These are phyloP conservation scores for Asbolus verrucosus DNA, from an alignment of 1,140 invertebrate genomes.

Conservation along the genomic window DNA sequence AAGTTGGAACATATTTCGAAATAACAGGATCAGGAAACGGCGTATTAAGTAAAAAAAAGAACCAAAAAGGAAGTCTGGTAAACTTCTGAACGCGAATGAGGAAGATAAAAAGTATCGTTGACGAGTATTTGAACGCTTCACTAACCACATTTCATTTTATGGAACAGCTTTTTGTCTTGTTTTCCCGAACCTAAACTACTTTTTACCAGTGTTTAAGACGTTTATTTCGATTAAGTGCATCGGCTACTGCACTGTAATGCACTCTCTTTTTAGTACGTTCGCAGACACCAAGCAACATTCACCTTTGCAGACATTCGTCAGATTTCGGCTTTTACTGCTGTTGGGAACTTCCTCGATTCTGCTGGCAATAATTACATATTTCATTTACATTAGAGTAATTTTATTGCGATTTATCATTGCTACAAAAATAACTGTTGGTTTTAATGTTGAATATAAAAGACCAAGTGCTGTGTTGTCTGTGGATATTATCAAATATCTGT, in stretches of 20 bases:
- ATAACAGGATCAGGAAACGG: slow-evolving; percentile 54
- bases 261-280: not conserved
- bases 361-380: no score
- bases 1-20: slow-evolving; percentile 52
- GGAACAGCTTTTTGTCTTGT: slow-evolving; percentile 50
- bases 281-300: no score
- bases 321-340: no score
- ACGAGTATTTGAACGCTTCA: slow-evolving; percentile 58
- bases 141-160: slow-evolving; percentile 57
- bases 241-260: slow-evolving; percentile 5
- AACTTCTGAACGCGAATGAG: slow-evolving; percentile 51
- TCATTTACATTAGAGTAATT: no score
- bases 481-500: slow-evolving; percentile 40
- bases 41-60: slow-evolving; percentile 54
- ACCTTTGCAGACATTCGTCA: no score
- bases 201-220: slow-evolving; percentile 13
- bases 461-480: slow-evolving; percentile 22
- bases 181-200: slow-evolving; percentile 23
- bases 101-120: slow-evolving; percentile 56
- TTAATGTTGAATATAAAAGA: slow-evolving; percentile 34
- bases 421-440: not conserved
- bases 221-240: slow-evolving; percentile 23
- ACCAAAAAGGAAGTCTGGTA: slow-evolving; percentile 51
- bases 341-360: not conserved
- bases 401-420: slow-evolving; percentile 16